phyloP scores from a whole-genome alignment of 2,797 vertebrate species.

The Limnodromus scolopaceus region DNA sequence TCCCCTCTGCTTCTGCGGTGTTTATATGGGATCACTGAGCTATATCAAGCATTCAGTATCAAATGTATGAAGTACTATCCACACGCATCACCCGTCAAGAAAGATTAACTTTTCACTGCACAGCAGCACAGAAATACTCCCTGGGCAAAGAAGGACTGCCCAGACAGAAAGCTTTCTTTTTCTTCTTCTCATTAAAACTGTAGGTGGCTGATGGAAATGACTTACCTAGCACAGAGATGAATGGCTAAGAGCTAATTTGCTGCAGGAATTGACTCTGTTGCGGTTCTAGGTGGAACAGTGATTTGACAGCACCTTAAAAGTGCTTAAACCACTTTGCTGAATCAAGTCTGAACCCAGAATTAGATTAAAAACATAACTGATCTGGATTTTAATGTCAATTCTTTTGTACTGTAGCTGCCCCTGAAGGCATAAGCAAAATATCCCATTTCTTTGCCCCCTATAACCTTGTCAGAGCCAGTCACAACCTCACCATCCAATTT shows the following conservation, averaged over 20 bases:
- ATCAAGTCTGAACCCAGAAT: background rate
- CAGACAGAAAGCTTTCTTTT: conserved; percentile 1
- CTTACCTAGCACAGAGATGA: background rate
- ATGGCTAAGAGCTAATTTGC: conserved; percentile 18
- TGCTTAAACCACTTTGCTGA: conserved; percentile 4
- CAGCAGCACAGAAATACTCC: conserved; percentile 48
- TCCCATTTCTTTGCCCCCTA: background rate
- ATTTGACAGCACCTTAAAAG: background rate
- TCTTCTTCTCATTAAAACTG: conserved; percentile 28
- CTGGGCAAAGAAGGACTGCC: conserved; percentile 38
- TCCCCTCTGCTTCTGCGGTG: background rate
- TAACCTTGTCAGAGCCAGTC: background rate
- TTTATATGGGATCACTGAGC: conserved; percentile 52
- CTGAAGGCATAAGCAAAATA: background rate
- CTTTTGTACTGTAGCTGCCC: background rate
- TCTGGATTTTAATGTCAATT: background rate
- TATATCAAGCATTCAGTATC: conserved; percentile 11
- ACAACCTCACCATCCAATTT: background rate
- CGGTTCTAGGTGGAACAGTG: background rate
- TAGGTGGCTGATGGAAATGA: background rate
- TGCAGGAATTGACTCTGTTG: background rate
- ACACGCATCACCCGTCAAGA: conserved; percentile 45
- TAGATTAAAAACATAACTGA: background rate
- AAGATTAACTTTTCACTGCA: conserved; percentile 70
- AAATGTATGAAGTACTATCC: conserved; percentile 37